Percentiles rank a stretch among this genome's conserved stretches.
Evolutionary conservation across 1,140 invertebrate species (phyloP).

Genomic region (Tachypleus tridentatus): DNA sequence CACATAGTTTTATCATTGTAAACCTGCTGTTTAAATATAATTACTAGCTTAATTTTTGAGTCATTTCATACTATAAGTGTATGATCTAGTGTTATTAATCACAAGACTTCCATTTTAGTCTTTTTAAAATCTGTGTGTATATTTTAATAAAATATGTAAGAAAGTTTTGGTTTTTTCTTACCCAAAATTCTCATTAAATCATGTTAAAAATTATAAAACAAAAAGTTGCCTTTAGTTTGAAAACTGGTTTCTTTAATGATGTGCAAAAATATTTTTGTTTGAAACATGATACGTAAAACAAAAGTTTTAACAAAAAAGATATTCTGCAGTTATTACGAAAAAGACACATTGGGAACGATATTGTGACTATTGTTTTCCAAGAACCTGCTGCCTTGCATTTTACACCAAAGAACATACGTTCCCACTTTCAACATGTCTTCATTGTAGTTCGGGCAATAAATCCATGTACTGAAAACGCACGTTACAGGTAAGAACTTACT

Average conservation of each 20-base stretch:
- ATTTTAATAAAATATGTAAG: too few species aligned
- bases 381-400: constrained; percentile 85
- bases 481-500: constrained; percentile 48
- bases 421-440: constrained; percentile 94
- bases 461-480: constrained; percentile 78
- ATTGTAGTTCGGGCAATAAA: constrained; percentile 77
- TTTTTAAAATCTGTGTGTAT: too few species aligned
- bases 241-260: constrained; percentile 1
- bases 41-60: too few species aligned
- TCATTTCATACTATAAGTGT: too few species aligned
- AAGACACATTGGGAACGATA: constrained; percentile 85
- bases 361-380: constrained; percentile 94
- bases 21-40: too few species aligned
- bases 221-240: constrained; percentile 6
- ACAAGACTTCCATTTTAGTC: too few species aligned
- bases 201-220: too few species aligned
- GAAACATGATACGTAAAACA: not conserved
- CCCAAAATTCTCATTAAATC: too few species aligned
- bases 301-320: too few species aligned
- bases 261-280: not conserved
- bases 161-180: too few species aligned
- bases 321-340: constrained; percentile 59
- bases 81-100: too few species aligned
- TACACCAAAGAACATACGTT: constrained; percentile 79
- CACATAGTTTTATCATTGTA: constrained; percentile 21